phyloP scores from a whole-genome alignment of 2,113 vertebrate species.

The Rousettus leschenaultii region DNA sequence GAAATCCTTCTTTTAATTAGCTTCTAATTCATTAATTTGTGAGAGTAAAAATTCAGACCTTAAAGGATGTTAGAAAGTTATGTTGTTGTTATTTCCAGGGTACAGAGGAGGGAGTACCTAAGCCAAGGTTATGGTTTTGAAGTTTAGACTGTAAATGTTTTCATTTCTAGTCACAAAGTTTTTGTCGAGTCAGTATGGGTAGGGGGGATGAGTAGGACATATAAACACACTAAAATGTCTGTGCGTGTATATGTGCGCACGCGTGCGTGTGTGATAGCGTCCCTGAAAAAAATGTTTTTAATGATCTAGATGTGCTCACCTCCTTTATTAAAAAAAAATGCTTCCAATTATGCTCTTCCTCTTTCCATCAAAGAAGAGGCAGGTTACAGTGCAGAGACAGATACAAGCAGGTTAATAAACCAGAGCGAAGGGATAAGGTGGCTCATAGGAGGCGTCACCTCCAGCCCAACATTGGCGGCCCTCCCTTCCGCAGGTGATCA shows the following conservation, averaged over 20 bases:
- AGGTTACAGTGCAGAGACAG: neutral
- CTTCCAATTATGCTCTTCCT: neutral
- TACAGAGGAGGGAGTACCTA: neutral
- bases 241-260: neutral
- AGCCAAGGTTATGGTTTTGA: neutral
- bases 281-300: neutral
- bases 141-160: neutral
- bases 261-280: neutral
- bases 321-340: neutral
- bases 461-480: neutral
- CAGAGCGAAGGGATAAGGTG: neutral
- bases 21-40: neutral
- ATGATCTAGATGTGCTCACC: neutral
- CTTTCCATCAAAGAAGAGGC: neutral
- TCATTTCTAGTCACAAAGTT: neutral
- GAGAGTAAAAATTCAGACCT: neutral
- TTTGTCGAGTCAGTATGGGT: neutral
- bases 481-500: slow-evolving; percentile 86
- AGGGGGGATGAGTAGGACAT: neutral
- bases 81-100: neutral
- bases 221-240: neutral
- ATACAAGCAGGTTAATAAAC: neutral
- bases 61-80: neutral
- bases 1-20: neutral
- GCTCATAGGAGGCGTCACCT: neutral